These are phyloP conservation scores for Netelia melanura DNA, from an alignment of 2,888 invertebrate genomes.

Conservation along the genomic window DNA sequence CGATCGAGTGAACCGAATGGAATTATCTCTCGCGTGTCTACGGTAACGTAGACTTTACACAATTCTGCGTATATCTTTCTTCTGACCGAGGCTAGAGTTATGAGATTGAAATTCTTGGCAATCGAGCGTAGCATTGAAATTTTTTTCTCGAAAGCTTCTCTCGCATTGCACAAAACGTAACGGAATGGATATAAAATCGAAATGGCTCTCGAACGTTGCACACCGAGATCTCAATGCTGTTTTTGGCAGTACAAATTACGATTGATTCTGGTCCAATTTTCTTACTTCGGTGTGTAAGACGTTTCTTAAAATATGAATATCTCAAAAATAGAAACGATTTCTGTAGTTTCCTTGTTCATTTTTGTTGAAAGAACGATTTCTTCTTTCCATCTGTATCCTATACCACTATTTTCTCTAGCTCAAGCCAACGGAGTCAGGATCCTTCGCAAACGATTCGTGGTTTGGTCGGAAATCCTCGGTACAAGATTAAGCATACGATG, in stretches of 20 bases:
- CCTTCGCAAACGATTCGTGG: slow-evolving; percentile 10
- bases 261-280: neutral
- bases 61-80: slow-evolving; percentile 26
- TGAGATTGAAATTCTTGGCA: slow-evolving; percentile 45
- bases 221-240: neutral
- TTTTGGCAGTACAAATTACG: neutral
- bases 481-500: slow-evolving; percentile 26
- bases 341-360: slow-evolving; percentile 41
- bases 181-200: slow-evolving; percentile 58
- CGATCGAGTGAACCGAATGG: slow-evolving; percentile 16
- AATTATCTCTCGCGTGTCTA: slow-evolving; percentile 7
- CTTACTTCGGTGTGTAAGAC: neutral
- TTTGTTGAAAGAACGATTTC: neutral
- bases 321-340: slow-evolving; percentile 69
- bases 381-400: too few relatives aligned
- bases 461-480: slow-evolving; percentile 15
- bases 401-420: slow-evolving; percentile 25
- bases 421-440: slow-evolving; percentile 43
- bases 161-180: slow-evolving; percentile 44
- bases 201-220: slow-evolving; percentile 8
- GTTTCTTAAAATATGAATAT: slow-evolving; percentile 50
- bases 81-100: slow-evolving; percentile 6
- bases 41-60: slow-evolving; percentile 14
- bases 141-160: slow-evolving; percentile 22
- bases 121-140: slow-evolving; percentile 2